A percentile compares a stretch with the other conserved stretches of the same genome.
Conservation (phyloP, 1,140 invertebrate genomes). For the Marisa cornuarietis region DNA sequence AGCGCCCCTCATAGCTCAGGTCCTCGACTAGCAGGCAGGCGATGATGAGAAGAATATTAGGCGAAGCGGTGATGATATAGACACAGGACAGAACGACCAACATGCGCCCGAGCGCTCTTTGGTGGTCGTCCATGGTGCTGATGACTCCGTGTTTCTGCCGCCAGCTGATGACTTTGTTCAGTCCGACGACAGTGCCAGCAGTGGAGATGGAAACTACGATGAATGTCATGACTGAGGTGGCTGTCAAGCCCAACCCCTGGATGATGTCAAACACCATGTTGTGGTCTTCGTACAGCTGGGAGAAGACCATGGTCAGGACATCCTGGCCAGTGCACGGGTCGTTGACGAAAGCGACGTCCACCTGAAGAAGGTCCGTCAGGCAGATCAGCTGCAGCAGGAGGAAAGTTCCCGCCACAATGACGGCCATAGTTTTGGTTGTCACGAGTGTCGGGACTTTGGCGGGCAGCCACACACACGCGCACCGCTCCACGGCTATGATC, state of each 20-base stretch:
- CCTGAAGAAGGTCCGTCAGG: background rate
- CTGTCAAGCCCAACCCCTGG: background rate
- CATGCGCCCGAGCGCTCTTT: background rate
- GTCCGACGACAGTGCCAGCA: conserved; percentile 12
- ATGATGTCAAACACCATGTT: background rate
- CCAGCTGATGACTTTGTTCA: conserved; percentile 1
- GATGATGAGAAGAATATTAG: background rate
- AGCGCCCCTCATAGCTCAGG: background rate
- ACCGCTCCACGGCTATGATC: conserved; percentile 6
- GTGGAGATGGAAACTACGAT: background rate
- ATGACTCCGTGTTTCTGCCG: background rate
- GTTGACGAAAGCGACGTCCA: background rate
- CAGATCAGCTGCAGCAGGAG: background rate
- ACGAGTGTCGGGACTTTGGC: background rate
- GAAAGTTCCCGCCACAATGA: background rate
- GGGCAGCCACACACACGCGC: conserved; percentile 10
- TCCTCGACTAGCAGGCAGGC: background rate
- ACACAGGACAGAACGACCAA: background rate
- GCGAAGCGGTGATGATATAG: background rate
- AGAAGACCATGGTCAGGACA: background rate
- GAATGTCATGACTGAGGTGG: background rate
- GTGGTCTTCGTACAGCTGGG: background rate
- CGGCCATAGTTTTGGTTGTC: background rate
- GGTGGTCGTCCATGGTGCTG: background rate
- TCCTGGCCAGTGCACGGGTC: conserved; percentile 1